A percentile compares a stretch with the other conserved stretches of the same genome.
Evolutionary conservation across 2,113 vertebrate genomes (phyloP).

Genomic region (Apistogramma diplotaenia): DNA sequence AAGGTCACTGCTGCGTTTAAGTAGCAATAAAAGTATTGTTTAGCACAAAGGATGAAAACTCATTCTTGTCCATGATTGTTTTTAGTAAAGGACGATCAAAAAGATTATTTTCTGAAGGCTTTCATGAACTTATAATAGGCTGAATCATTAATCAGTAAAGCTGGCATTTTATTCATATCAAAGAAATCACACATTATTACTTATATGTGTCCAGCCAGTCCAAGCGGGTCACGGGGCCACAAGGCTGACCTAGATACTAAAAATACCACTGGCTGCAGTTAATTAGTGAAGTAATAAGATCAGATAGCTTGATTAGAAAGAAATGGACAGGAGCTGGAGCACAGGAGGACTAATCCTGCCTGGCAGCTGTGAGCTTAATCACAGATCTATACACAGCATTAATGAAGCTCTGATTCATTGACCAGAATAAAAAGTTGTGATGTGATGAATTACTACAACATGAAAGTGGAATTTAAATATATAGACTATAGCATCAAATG

Average conservation of each 20-base stretch:
- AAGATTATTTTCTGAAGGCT: not conserved
- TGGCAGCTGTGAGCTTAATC: constrained; percentile 25
- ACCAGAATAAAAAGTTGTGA: not conserved
- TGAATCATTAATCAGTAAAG: not conserved
- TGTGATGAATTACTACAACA: not conserved
- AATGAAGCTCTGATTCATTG: constrained; percentile 1
- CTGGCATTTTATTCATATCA: not conserved
- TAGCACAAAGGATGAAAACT: not conserved
- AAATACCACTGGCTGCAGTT: constrained; percentile 57
- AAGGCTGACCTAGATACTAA: constrained; percentile 58
- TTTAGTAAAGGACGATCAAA: not conserved
- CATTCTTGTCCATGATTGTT: not conserved
- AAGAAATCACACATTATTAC: constrained; percentile 2
- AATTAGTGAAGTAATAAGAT: constrained; percentile 68
- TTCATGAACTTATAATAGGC: not conserved
- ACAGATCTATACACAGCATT: constrained; percentile 16
- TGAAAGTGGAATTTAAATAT: not conserved
- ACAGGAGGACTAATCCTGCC: constrained; percentile 33
- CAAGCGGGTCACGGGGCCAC: constrained; percentile 47
- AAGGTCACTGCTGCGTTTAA: constrained; percentile 38
- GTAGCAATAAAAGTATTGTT: not conserved
- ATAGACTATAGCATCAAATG: not conserved
- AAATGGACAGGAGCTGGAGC: constrained; percentile 32
- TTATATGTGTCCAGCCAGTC: constrained; percentile 1
- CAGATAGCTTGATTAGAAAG: constrained; percentile 57